Evolutionary conservation across 2,113 vertebrate species (phyloP), one percentile per base, ranked within the genome.

Genomic region (Manacus vitellinus): DNA sequence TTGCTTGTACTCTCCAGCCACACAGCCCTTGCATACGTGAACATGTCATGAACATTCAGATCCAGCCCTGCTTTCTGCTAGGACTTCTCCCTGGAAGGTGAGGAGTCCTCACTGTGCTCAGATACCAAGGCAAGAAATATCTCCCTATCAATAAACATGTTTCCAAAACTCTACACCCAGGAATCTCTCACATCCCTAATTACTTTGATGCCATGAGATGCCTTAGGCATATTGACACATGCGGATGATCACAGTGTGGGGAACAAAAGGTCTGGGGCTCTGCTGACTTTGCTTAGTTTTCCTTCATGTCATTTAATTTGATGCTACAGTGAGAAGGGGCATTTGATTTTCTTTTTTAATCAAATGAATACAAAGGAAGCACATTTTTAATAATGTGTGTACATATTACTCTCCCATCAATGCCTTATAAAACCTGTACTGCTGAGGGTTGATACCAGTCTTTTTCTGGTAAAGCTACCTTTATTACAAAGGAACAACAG

Each of bases 131-230:
- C 0, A 13, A 94, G 65, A 94, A 96, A 86, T 94, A 63, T 30
- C 39, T 91, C 68, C 56, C 65, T 77, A 25, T 59, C 67, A 39
- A 67, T 67, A 76, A 89, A 51, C 25, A 51, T 4, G 3, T 33
- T 85, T 87, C 76, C 52, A 68, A 65, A 89, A 39, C 61, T 41
- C 19, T 1, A 59, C 47, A 19, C 20, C 12, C 52, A 74, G 83
- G 76, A 89, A 92, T 96, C 59, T 30, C 62, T 95, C 79, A 80
- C 41, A 76, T 90, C 46, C 75, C 43, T 62, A 59, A 59, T 31
- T 70, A 52, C 59, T 55, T 30, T 88, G 72, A 28, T 30, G 19
- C 37, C 4, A 1, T 37, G 14, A 41, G 43, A 35, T 46, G 8
- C 7, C 15, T 70, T 43, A 28, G 14, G 28, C 2, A 0, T 2